Evolutionary conservation across 2,888 invertebrate species (phyloP).

Genomic region (Odontocerum albicorne): DNA sequence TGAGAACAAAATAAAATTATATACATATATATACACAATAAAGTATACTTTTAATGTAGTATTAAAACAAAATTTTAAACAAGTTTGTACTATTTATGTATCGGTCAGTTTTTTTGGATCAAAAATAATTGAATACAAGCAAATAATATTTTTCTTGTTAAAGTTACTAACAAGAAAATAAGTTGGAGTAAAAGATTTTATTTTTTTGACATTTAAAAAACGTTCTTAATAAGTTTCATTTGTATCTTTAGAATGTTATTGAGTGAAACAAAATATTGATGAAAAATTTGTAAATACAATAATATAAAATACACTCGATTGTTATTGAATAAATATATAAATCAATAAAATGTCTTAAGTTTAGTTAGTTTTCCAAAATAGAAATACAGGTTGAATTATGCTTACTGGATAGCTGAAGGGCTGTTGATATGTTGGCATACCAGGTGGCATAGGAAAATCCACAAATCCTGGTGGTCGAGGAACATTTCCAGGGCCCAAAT

Average conservation of each 20-base stretch:
- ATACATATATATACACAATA: background rate
- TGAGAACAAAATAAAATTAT: background rate
- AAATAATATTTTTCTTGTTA: too few species aligned
- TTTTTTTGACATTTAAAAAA: too few species aligned
- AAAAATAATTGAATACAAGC: too few species aligned
- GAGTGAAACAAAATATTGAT: too few species aligned
- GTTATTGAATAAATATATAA: background rate
- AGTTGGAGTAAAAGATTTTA: too few species aligned
- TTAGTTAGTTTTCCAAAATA: background rate
- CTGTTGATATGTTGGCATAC: constrained; percentile 58
- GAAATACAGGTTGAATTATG: constrained; percentile 29
- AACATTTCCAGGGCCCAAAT: constrained; percentile 56
- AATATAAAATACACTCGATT: too few species aligned
- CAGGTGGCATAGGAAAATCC: constrained; percentile 74
- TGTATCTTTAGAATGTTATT: too few species aligned
- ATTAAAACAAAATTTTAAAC: background rate
- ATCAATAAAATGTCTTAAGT: background rate
- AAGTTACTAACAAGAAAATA: too few species aligned
- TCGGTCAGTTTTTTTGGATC: too few species aligned
- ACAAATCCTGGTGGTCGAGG: constrained; percentile 81
- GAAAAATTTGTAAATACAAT: background rate
- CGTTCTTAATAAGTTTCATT: too few species aligned
- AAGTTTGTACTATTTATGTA: too few species aligned
- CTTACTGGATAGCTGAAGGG: constrained; percentile 70
- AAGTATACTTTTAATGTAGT: too few species aligned